phyloP scores from a whole-genome alignment of 2,113 vertebrate species.

The Melanerpes aurifrons region DNA sequence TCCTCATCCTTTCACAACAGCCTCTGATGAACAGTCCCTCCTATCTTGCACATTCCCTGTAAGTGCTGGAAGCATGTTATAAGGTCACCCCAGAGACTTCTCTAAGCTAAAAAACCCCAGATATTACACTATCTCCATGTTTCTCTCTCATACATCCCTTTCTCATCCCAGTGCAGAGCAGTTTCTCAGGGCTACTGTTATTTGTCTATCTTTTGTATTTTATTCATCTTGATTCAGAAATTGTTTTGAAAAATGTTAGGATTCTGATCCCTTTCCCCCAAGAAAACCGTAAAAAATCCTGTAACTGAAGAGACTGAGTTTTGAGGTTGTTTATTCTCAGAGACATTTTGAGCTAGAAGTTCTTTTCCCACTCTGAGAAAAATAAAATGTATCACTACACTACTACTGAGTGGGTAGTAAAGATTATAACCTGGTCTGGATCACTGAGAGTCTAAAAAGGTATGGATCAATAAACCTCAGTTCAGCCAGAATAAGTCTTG shows the following conservation, averaged over 20 bases:
- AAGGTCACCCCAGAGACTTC: background rate
- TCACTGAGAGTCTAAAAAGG: background rate
- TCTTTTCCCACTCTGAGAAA: background rate
- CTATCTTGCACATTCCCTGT: too few relatives aligned
- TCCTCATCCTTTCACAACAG: background rate
- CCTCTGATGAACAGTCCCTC: background rate
- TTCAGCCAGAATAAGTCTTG: background rate
- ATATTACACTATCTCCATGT: background rate
- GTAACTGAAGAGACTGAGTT: background rate
- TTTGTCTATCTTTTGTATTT: background rate
- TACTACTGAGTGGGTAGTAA: fast-evolving
- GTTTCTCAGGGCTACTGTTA: background rate
- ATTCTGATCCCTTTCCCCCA: background rate
- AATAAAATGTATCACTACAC: background rate
- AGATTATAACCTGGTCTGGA: background rate
- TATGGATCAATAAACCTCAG: background rate
- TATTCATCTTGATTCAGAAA: background rate
- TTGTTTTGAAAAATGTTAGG: background rate
- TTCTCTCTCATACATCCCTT: background rate
- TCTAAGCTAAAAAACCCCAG: background rate
- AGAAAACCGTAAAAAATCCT: background rate
- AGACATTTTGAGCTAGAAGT: background rate
- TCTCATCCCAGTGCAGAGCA: background rate
- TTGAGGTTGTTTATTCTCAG: background rate
- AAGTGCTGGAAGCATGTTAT: too few relatives aligned